Evolutionary conservation across 2,113 vertebrate species (phyloP).

Genomic region (Corythornis madagascariensis): DNA sequence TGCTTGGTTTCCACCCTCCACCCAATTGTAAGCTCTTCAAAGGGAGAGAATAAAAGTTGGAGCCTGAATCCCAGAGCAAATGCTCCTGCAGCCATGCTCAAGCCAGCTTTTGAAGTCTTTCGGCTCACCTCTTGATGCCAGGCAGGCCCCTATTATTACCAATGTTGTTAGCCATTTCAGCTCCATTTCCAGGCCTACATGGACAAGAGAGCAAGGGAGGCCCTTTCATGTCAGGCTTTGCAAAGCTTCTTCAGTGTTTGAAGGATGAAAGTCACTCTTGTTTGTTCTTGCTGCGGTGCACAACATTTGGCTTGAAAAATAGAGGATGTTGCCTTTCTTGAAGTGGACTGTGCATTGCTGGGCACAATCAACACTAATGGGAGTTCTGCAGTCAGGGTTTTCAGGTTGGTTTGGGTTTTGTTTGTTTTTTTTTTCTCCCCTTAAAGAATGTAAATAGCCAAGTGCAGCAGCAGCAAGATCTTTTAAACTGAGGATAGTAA

Average conservation of each 20-base stretch:
- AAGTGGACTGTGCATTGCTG: conserved; percentile 19
- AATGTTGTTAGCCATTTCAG: conserved; percentile 80
- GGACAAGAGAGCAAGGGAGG: conserved; percentile 78
- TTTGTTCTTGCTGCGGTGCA: conserved; percentile 49
- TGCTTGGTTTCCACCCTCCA: conserved; percentile 81
- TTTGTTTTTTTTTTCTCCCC: not conserved
- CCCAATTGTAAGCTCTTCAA: conserved; percentile 95
- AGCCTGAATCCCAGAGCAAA: conserved; percentile 72
- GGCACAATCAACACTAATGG: conserved; percentile 48
- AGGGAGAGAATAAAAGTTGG: conserved; percentile 91
- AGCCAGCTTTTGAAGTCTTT: conserved; percentile 89
- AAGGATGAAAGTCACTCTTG: conserved; percentile 70
- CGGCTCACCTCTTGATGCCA: conserved; percentile 86
- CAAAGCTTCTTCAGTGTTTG: conserved; percentile 68
- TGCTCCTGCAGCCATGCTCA: conserved; percentile 65
- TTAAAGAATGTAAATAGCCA: conserved; percentile 53
- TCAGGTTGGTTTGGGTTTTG: not conserved
- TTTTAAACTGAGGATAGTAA: conserved; percentile 54
- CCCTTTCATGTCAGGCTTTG: conserved; percentile 87
- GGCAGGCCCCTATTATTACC: conserved; percentile 89
- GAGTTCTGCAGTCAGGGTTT: conserved; percentile 19
- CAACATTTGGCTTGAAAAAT: conserved; percentile 64
- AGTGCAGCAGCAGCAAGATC: not conserved
- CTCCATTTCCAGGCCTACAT: conserved; percentile 84
- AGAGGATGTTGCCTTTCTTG: conserved; percentile 60